Conservation (phyloP, 1,140 invertebrate species). For the Phortica variegata region DNA sequence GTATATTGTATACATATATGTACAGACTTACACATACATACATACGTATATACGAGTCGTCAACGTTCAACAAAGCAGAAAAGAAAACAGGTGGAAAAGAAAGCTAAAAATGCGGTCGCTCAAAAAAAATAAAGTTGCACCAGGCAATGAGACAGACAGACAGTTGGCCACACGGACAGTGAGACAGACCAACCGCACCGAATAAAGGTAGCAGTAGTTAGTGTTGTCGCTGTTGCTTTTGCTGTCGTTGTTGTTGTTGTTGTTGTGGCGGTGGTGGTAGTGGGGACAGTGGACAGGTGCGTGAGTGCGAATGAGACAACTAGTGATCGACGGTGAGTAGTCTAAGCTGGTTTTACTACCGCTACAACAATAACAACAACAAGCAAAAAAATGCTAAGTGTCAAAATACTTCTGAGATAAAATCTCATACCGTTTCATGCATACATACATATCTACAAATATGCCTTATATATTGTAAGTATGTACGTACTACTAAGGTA, state of each 20-base stretch:
- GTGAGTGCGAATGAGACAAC: constrained; percentile 28
- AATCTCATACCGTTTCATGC: constrained; percentile 13
- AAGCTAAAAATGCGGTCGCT: constrained; percentile 51
- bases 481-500: too few species aligned
- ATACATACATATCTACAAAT: not conserved
- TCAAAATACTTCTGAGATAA: not conserved
- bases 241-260: not conserved
- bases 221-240: constrained; percentile 8
- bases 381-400: constrained; percentile 8
- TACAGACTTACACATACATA: constrained; percentile 8
- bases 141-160: constrained; percentile 12
- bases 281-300: constrained; percentile 35
- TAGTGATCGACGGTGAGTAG: constrained; percentile 29
- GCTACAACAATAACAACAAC: constrained; percentile 22
- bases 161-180: constrained; percentile 8
- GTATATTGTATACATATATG: constrained; percentile 15
- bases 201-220: constrained; percentile 9
- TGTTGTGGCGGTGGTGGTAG: constrained; percentile 3
- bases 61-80: constrained; percentile 32
- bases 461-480: not conserved
- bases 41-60: constrained; percentile 4
- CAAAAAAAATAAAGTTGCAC: constrained; percentile 47
- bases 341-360: constrained; percentile 34
- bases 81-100: constrained; percentile 52
- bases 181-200: not conserved